Percentiles rank a stretch among this genome's conserved stretches.
These are phyloP conservation scores for Pluvianellus socialis DNA, from an alignment of 2,113 vertebrate genomes.

Conservation along the genomic window DNA sequence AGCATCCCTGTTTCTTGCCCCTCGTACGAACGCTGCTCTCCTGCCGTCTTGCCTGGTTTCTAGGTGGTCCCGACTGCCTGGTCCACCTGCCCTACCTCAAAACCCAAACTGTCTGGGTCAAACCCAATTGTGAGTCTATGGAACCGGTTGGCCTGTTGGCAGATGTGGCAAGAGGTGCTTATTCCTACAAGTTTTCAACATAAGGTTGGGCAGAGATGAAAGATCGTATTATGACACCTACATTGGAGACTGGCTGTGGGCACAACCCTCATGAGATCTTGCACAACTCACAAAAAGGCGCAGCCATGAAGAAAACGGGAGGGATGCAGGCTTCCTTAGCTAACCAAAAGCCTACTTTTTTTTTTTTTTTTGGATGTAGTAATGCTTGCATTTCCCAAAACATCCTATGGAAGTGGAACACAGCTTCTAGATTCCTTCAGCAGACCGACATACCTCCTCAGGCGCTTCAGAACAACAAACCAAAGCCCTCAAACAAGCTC, in stretches of 20 bases:
- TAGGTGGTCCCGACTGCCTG: background rate
- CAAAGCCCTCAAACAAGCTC: background rate
- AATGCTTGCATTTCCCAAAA: background rate
- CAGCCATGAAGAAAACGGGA: background rate
- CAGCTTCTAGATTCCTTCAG: background rate
- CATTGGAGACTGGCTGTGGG: background rate
- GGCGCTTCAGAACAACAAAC: background rate
- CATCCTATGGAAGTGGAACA: background rate
- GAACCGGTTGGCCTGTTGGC: background rate
- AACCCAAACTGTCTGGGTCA: background rate
- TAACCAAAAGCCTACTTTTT: background rate
- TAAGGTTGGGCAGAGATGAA: background rate
- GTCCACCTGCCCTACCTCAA: background rate
- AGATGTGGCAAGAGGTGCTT: background rate
- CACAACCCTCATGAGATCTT: background rate
- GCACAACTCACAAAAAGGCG: background rate
- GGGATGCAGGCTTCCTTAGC: background rate
- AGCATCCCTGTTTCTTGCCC: background rate
- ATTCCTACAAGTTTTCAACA: background rate
- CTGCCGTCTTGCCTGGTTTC: background rate
- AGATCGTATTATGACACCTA: background rate
- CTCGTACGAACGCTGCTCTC: rapidly evolving
- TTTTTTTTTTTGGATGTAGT: background rate
- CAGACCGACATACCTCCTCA: background rate
- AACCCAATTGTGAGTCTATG: too few species aligned